A percentile compares a stretch with the other conserved stretches of the same genome.
phyloP scores from a whole-genome alignment of 23 tunicate genomes.

The Phallusia fumigata region DNA sequence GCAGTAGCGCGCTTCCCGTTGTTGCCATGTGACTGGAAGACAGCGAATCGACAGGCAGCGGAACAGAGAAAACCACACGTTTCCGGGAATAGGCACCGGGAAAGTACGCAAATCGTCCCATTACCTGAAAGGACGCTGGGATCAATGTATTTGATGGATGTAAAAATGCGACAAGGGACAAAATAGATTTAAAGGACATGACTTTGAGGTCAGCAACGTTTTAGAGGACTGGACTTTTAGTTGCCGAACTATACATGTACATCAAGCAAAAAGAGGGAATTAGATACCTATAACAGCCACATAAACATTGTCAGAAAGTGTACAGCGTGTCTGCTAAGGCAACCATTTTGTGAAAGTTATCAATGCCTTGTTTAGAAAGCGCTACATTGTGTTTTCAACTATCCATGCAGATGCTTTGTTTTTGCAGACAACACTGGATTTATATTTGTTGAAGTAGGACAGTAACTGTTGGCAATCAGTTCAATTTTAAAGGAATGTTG shows the following conservation, averaged over 20 bases:
- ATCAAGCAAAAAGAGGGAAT: no score
- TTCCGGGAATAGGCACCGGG: constrained; percentile 9
- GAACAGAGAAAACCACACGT: background rate
- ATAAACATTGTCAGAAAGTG: no score
- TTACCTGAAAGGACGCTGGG: background rate
- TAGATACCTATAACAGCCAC: no score
- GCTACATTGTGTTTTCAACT: no score
- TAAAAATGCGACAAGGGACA: background rate
- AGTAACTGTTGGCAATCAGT: background rate
- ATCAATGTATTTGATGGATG: background rate
- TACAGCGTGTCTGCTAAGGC: no score
- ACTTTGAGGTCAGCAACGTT: no score
- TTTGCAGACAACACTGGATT: no score
- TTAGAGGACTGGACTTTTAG: no score
- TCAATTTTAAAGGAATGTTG: background rate
- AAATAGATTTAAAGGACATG: background rate
- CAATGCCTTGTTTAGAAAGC: no score
- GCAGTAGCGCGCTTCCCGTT: background rate
- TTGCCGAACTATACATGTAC: no score
- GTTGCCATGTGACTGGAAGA: background rate
- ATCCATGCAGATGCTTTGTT: no score
- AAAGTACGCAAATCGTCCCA: constrained; percentile 3
- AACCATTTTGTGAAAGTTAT: no score
- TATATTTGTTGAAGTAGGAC: background rate
- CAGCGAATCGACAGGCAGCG: background rate